Evolutionary conservation across 1,140 invertebrate species (phyloP).

Genomic region (Doryteuthis pealeii): DNA sequence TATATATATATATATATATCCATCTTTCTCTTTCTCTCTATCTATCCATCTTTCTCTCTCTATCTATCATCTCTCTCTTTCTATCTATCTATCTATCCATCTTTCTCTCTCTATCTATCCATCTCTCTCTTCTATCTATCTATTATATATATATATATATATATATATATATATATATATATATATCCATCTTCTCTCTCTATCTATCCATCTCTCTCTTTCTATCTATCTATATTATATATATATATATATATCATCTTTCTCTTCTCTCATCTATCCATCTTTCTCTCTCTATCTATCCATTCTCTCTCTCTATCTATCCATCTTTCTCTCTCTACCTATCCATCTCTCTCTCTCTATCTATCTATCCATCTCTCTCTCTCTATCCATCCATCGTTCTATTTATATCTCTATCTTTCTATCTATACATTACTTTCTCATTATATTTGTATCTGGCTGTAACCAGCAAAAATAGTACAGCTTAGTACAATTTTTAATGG

Average conservation of each 20-base stretch:
- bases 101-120: constrained; percentile 12
- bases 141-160: too few species aligned
- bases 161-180: too few species aligned
- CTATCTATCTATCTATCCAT: constrained; percentile 7
- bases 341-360: too few species aligned
- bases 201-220: not conserved
- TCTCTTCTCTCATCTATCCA: not conserved
- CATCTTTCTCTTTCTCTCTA: constrained; percentile 9
- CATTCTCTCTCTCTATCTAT: constrained; percentile 1
- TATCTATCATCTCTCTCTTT: constrained; percentile 5
- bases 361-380: too few species aligned
- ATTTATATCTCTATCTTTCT: too few species aligned
- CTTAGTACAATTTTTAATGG: too few species aligned
- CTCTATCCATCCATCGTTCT: too few species aligned
- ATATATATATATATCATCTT: too few species aligned
- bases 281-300: not conserved
- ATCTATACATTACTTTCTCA: constrained; percentile 11
- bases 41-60: not conserved
- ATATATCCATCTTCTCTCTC: constrained; percentile 5
- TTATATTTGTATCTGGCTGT: not conserved
- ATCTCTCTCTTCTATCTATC: not conserved
- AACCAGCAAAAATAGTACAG: too few species aligned
- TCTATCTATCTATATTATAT: too few species aligned
- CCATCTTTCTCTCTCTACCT: not conserved
- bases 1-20: not conserved